A percentile compares a stretch with the other conserved stretches of the same genome.
phyloP scores from a whole-genome alignment of 64 coral and sea anemone species.

The Porites australiensis region DNA sequence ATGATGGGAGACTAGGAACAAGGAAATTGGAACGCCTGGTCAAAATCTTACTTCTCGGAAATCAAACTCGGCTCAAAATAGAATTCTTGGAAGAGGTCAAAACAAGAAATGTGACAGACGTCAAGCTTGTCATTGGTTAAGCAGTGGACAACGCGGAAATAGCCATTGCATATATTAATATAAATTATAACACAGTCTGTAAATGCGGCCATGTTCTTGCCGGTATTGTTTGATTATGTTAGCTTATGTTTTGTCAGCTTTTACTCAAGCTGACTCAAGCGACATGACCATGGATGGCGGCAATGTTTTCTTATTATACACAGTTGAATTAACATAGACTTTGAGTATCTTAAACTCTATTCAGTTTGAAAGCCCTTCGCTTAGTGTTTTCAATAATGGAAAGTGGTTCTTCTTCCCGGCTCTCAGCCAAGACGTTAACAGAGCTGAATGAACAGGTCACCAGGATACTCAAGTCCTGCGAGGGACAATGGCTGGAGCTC shows the following conservation, averaged over 20 bases:
- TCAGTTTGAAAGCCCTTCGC: too few species aligned
- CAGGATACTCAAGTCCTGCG: background rate
- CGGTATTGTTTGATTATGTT: too few species aligned
- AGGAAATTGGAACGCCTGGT: conserved; percentile 7
- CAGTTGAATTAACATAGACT: too few species aligned
- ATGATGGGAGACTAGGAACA: background rate
- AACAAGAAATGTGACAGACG: background rate
- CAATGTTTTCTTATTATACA: too few species aligned
- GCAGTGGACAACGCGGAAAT: background rate
- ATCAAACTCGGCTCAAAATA: background rate
- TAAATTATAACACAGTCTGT: too few species aligned
- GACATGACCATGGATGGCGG: too few species aligned
- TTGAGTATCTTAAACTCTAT: background rate
- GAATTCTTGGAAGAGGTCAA: background rate
- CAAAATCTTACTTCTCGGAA: background rate
- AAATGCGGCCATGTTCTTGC: background rate
- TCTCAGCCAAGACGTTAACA: background rate
- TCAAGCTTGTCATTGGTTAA: conserved; percentile 2
- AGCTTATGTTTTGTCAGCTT: too few species aligned
- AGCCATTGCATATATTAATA: background rate
- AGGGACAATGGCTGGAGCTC: conserved; percentile 8
- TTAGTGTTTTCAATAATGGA: background rate
- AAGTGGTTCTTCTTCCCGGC: background rate
- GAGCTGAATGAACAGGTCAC: background rate
- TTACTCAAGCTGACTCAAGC: too few species aligned